Percentiles rank a stretch among this genome's conserved stretches.
Conservation (phyloP, 2,113 vertebrate genomes). For the Mungos mungo region DNA sequence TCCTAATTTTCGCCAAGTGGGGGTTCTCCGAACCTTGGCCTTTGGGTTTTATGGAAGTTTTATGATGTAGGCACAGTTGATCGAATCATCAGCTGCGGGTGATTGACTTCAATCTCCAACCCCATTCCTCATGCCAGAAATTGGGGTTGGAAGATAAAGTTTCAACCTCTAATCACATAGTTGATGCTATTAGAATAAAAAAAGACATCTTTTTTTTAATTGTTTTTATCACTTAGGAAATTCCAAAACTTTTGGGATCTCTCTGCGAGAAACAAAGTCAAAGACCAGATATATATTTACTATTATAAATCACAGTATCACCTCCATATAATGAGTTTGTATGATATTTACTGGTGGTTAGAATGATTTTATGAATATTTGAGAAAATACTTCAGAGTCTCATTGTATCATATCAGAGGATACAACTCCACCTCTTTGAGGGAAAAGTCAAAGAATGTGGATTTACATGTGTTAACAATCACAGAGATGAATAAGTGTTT, state of each 20-base stretch:
- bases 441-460: background rate
- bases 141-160: background rate
- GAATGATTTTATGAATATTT: background rate
- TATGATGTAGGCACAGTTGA: background rate
- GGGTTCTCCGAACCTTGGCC: background rate
- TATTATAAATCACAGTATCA: background rate
- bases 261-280: background rate
- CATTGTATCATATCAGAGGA: background rate
- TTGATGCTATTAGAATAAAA: background rate
- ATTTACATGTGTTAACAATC: background rate
- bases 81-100: background rate
- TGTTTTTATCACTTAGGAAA: background rate
- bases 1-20: background rate
- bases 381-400: background rate
- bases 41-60: background rate
- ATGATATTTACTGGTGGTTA: background rate
- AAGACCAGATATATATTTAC: background rate
- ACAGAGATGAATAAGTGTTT: background rate
- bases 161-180: background rate
- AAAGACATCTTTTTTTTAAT: background rate
- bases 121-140: background rate
- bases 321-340: background rate
- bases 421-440: background rate
- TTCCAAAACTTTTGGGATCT: background rate
- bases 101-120: background rate